Evolutionary conservation across 2,888 invertebrate genomes (phyloP).

Genomic region (Cheilosia vernalis): DNA sequence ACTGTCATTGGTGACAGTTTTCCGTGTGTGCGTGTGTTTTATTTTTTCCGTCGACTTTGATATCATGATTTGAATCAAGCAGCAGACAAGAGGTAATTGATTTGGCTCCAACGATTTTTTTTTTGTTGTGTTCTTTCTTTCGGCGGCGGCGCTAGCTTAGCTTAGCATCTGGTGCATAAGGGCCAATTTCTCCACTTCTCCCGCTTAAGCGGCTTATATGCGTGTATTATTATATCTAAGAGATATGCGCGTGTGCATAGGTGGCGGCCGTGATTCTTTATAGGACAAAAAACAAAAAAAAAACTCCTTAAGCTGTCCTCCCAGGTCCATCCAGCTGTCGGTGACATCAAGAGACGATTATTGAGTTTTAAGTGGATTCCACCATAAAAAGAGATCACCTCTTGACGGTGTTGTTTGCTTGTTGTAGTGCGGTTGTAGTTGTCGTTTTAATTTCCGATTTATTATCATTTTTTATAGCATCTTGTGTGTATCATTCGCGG

Average conservation of each 20-base stretch:
- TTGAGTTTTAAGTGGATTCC: constrained; percentile 75
- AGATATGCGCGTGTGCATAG: constrained; percentile 65
- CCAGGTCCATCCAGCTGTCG: constrained; percentile 34
- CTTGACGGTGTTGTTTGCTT: constrained; percentile 60
- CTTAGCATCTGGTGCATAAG: constrained; percentile 56
- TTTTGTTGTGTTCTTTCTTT: not conserved
- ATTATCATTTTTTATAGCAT: constrained; percentile 65
- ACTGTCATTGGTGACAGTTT: constrained; percentile 61
- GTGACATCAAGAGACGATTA: constrained; percentile 74
- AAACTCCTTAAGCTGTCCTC: constrained; percentile 16
- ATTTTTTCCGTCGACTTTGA: constrained; percentile 31
- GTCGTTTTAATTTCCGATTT: constrained; percentile 75
- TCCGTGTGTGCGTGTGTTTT: not conserved
- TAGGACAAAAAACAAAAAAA: constrained; percentile 11
- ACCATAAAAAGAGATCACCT: constrained; percentile 73
- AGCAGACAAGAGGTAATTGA: constrained; percentile 81
- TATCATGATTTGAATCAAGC: constrained; percentile 71
- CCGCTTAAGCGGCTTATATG: constrained; percentile 65
- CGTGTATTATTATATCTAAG: constrained; percentile 54
- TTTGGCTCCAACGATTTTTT: constrained; percentile 79
- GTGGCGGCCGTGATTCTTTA: constrained; percentile 55
- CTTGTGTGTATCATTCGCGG: constrained; percentile 61
- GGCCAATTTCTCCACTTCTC: constrained; percentile 66
- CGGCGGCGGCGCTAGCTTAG: constrained; percentile 53
- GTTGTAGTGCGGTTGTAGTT: constrained; percentile 67